These are phyloP conservation scores for Lordiphosa stackelbergi DNA, from an alignment of 1,140 invertebrate species.

Conservation along the genomic window DNA sequence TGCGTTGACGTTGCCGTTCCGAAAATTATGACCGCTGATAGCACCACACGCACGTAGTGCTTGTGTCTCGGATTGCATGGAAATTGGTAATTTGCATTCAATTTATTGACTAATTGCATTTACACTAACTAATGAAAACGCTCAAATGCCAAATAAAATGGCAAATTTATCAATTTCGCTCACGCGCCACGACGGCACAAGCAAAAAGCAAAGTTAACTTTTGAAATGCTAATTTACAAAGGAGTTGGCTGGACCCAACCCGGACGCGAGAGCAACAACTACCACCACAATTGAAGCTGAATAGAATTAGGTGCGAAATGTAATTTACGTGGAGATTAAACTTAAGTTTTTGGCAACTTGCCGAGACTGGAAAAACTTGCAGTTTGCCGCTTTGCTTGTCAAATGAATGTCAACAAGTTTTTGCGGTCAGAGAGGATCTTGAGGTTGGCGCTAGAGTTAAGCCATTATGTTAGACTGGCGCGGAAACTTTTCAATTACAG, in stretches of 20 bases:
- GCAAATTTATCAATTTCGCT: constrained; percentile 58
- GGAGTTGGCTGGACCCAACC: constrained; percentile 22
- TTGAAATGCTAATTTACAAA: constrained; percentile 54
- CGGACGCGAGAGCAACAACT: constrained; percentile 2
- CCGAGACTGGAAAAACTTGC: not conserved
- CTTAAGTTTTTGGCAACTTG: constrained; percentile 13
- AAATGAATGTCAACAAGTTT: constrained; percentile 30
- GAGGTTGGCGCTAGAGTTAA: too few species aligned
- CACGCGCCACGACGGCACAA: constrained; percentile 19
- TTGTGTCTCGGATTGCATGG: constrained; percentile 49
- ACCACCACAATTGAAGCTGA: not conserved
- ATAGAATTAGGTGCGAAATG: constrained; percentile 31
- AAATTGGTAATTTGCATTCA: constrained; percentile 65
- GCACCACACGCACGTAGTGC: constrained; percentile 31
- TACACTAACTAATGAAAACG: constrained; percentile 57
- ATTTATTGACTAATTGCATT: constrained; percentile 73
- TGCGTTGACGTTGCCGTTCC: constrained; percentile 36
- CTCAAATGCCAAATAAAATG: constrained; percentile 67
- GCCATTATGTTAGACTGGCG: not conserved
- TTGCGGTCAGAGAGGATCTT: constrained; percentile 7
- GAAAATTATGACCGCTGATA: constrained; percentile 59
- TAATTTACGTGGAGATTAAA: constrained; percentile 34
- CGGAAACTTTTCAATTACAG: constrained; percentile 55
- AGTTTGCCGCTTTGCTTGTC: constrained; percentile 12
- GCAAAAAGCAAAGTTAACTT: constrained; percentile 49